Conservation (phyloP, 1,140 invertebrate genomes). For the Drosophila tristis region DNA sequence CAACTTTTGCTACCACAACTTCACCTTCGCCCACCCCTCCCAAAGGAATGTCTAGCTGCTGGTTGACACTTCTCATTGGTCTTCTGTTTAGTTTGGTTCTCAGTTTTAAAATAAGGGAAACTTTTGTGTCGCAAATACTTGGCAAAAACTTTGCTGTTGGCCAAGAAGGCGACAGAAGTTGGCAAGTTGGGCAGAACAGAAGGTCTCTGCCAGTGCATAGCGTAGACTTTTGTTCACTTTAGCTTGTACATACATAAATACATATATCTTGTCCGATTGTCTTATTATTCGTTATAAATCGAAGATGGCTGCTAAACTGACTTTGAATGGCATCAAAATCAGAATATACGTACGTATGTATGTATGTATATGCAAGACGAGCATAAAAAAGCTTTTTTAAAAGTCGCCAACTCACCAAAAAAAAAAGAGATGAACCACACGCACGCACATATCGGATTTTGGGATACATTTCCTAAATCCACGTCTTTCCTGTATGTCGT, state of each 20-base stretch:
- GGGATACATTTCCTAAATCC: conserved; percentile 7
- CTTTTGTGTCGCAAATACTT: conserved; percentile 71
- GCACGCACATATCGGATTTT: conserved; percentile 11
- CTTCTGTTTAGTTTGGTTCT: conserved; percentile 56
- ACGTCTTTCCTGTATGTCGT: conserved; percentile 5
- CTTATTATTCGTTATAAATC: conserved; percentile 72
- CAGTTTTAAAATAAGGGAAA: conserved; percentile 61
- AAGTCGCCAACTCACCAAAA: conserved; percentile 52
- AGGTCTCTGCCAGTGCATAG: conserved; percentile 32
- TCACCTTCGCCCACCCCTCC: conserved; percentile 4
- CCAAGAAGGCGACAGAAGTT: conserved; percentile 32
- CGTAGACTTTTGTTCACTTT: conserved; percentile 65
- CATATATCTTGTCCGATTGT: conserved; percentile 48
- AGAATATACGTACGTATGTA: conserved; percentile 19
- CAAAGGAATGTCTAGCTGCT: conserved; percentile 22
- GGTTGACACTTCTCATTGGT: conserved; percentile 48
- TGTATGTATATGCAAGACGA: conserved; percentile 63
- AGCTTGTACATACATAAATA: conserved; percentile 1
- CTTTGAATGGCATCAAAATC: conserved; percentile 69
- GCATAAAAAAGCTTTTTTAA: conserved; percentile 77
- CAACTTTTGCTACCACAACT: conserved; percentile 2
- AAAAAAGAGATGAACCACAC: conserved; percentile 1
- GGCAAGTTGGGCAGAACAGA: conserved; percentile 35
- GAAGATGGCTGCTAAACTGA: conserved; percentile 72
- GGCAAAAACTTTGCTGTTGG: conserved; percentile 42